Evolutionary conservation across 2,888 invertebrate species (phyloP).

Genomic region (Escarpia spicata): DNA sequence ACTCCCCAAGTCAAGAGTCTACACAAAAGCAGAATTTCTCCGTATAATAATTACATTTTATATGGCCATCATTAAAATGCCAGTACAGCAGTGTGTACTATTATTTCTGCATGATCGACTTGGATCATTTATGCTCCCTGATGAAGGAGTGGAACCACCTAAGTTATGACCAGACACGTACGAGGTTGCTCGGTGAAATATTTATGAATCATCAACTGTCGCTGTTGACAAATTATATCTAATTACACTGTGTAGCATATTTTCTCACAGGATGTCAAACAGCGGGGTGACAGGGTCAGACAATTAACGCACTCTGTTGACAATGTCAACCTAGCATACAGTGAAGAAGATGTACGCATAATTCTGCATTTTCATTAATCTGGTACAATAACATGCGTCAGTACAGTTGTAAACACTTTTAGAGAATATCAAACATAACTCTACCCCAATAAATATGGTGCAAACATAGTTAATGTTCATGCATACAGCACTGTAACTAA

Average conservation of each 20-base stretch:
- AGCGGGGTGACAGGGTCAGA: not conserved
- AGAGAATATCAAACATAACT: not conserved
- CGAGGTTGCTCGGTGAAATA: conserved; percentile 3
- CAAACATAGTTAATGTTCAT: not conserved
- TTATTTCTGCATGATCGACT: not conserved
- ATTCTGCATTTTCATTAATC: not conserved
- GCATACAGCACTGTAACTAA: not conserved
- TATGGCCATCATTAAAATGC: not conserved
- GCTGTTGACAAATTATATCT: not conserved
- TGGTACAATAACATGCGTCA: not conserved
- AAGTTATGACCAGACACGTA: not conserved
- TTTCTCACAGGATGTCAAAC: not conserved
- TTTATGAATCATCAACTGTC: not conserved
- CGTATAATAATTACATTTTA: not conserved
- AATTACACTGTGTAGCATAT: not conserved
- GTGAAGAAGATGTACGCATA: not conserved
- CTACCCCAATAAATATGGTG: not conserved
- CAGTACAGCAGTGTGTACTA: no score
- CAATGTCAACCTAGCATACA: not conserved
- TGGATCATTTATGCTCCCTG: not conserved
- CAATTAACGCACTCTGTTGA: not conserved
- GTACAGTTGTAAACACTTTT: not conserved
- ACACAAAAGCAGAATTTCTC: not conserved
- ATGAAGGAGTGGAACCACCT: not conserved
- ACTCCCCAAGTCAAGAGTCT: not conserved